Conservation (phyloP, 2,797 vertebrate genomes). For the Tangara arthus region DNA sequence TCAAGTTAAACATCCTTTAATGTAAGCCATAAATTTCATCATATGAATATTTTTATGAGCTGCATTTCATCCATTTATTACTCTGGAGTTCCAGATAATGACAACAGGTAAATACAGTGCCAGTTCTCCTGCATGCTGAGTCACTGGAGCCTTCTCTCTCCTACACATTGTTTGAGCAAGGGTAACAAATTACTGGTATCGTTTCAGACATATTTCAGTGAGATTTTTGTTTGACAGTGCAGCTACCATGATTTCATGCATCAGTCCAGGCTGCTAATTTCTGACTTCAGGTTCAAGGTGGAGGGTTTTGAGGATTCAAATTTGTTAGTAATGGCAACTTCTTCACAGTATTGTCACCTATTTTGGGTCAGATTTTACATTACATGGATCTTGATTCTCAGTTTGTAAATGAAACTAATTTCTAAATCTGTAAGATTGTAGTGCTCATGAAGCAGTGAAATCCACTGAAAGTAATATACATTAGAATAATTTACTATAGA, state of each 20-base stretch:
- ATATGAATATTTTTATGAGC: slow-evolving; percentile 66
- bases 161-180: slow-evolving; percentile 29
- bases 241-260: not conserved
- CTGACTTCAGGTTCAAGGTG: not conserved
- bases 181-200: slow-evolving; percentile 17
- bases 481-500: not conserved
- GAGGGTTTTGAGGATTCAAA: not conserved
- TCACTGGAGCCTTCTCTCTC: not conserved
- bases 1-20: slow-evolving; percentile 57
- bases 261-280: not conserved
- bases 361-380: not conserved
- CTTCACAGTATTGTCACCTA: not conserved
- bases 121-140: not conserved
- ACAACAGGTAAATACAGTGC: slow-evolving; percentile 37
- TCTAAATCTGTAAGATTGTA: not conserved
- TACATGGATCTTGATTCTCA: not conserved
- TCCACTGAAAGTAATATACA: not conserved
- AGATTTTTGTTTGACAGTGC: not conserved
- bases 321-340: not conserved
- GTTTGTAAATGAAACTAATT: not conserved
- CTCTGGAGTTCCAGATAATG: slow-evolving; percentile 28
- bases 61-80: slow-evolving; percentile 62
- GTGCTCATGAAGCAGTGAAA: not conserved
- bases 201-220: not conserved
- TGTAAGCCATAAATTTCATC: slow-evolving; percentile 65